These are phyloP conservation scores for Troilus luridus DNA, from an alignment of 2,888 invertebrate genomes.

Conservation along the genomic window DNA sequence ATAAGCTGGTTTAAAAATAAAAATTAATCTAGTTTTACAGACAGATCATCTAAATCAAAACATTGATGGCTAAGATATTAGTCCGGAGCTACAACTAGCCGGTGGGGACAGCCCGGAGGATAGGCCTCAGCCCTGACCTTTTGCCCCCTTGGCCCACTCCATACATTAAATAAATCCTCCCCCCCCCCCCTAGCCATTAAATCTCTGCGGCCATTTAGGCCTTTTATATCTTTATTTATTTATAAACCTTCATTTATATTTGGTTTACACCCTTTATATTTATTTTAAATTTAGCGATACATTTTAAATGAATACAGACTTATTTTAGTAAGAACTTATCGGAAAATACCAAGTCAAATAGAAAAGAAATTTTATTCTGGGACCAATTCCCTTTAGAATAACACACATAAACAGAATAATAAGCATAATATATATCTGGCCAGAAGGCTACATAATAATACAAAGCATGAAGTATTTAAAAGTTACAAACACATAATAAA, in stretches of 20 bases:
- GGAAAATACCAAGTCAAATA: too few relatives aligned
- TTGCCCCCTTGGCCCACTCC: background rate
- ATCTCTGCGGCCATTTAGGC: background rate
- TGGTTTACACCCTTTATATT: background rate
- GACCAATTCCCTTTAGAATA: too few relatives aligned
- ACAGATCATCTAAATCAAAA: background rate
- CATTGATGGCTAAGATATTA: background rate
- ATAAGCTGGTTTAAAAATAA: too few relatives aligned
- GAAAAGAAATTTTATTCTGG: too few relatives aligned
- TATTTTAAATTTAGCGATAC: background rate
- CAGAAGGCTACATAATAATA: too few relatives aligned
- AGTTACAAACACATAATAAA: too few relatives aligned
- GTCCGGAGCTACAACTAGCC: background rate
- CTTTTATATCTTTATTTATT: background rate
- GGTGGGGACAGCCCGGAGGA: background rate
- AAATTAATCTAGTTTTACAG: background rate
- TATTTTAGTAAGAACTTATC: too few relatives aligned
- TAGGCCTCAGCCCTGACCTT: background rate
- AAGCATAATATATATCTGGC: too few relatives aligned
- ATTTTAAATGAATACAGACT: too few relatives aligned
- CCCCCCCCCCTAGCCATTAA: background rate
- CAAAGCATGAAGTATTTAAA: too few relatives aligned
- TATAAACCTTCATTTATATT: background rate
- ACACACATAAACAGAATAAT: too few relatives aligned
- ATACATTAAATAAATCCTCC: constrained; percentile 1